Conservation (phyloP, 2,797 vertebrate species). For the Nyctibius grandis region DNA sequence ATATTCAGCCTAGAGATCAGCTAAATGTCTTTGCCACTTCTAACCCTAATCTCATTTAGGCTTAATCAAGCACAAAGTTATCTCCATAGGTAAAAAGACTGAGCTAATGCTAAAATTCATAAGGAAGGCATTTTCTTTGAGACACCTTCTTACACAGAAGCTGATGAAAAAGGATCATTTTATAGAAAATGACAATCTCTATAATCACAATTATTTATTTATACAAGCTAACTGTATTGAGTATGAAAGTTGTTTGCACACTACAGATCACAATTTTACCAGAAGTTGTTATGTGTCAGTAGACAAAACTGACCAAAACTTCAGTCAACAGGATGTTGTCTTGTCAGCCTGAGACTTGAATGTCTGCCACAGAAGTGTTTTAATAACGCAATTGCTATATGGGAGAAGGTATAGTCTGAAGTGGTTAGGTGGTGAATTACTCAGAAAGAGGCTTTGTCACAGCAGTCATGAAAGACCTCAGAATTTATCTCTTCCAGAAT, state of each 20-base stretch:
- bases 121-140: background rate
- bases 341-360: background rate
- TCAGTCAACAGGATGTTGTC: background rate
- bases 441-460: background rate
- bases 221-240: background rate
- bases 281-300: background rate
- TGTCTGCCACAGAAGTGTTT: background rate
- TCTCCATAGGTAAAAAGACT: background rate
- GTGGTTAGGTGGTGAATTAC: background rate
- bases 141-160: background rate
- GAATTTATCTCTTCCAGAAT: background rate
- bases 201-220: background rate
- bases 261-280: background rate
- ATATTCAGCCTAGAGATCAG: background rate
- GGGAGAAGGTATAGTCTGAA: background rate
- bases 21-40: background rate
- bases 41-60: background rate
- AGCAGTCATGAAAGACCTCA: background rate
- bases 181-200: background rate
- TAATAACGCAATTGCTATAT: background rate
- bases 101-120: background rate
- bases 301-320: background rate
- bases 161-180: background rate
- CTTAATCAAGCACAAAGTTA: background rate
- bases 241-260: background rate